Conservation (phyloP, 2,888 invertebrate species). For the Syrista parreyssii region DNA sequence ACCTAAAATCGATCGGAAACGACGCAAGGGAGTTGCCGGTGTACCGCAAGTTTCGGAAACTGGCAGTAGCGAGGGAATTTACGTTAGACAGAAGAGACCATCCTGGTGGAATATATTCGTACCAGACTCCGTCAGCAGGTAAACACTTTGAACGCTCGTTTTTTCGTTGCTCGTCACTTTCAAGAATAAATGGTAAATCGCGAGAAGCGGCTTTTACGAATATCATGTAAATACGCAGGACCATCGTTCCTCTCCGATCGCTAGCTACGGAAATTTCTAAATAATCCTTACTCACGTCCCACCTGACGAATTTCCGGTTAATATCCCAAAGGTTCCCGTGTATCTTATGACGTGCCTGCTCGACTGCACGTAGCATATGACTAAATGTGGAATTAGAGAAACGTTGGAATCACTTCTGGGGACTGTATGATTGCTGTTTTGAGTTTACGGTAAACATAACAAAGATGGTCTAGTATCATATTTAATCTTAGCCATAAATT, state of each 20-base stretch:
- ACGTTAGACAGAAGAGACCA: conserved; percentile 77
- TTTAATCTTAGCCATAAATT: not conserved
- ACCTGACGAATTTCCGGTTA: not conserved
- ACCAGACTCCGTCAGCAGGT: conserved; percentile 70
- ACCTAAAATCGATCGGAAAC: conserved; percentile 59
- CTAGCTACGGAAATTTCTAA: not conserved
- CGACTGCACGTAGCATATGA: not conserved
- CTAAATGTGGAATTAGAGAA: not conserved
- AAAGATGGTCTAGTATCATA: not conserved
- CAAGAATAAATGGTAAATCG: not conserved
- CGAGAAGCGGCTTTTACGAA: not conserved
- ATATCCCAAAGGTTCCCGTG: too few relatives aligned
- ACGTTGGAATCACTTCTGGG: not conserved
- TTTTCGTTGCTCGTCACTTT: not conserved
- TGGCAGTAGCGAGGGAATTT: conserved; percentile 65
- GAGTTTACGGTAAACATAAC: not conserved
- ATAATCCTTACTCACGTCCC: not conserved
- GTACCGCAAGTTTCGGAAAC: conserved; percentile 65
- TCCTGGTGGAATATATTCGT: conserved; percentile 93
- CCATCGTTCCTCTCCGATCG: not conserved
- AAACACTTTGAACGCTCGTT: conserved; percentile 12
- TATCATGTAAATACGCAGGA: not conserved
- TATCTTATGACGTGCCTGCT: not conserved
- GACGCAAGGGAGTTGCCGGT: conserved; percentile 69
- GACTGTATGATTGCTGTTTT: not conserved